These are phyloP conservation scores for Chlamydotis undulata DNA, from an alignment of 2,113 vertebrate genomes.

Conservation along the genomic window DNA sequence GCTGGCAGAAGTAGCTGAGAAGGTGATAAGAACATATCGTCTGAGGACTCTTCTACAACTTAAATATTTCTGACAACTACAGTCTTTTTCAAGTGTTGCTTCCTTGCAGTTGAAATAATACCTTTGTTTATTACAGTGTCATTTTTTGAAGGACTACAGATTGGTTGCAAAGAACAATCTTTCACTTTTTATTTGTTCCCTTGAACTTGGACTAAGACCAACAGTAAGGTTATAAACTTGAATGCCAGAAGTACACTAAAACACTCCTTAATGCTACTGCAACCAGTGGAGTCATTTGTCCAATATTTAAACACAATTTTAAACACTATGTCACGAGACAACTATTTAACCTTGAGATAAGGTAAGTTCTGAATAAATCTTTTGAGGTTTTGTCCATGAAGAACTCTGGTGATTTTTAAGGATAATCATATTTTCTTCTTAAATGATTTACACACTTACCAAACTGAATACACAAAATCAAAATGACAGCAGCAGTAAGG, in stretches of 20 bases:
- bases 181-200: neutral
- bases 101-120: neutral
- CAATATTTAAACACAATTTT: neutral
- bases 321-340: neutral
- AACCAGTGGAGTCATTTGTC: neutral
- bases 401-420: neutral
- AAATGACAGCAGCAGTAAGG: slow-evolving; percentile 1
- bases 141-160: neutral
- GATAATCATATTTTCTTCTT: neutral
- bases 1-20: neutral
- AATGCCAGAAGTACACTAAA: neutral
- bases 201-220: neutral
- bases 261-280: neutral
- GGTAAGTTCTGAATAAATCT: neutral
- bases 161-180: neutral
- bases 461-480: slow-evolving; percentile 13
- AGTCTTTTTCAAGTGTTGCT: neutral
- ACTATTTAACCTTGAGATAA: neutral
- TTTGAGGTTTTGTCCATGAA: neutral
- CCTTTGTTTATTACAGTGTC: neutral
- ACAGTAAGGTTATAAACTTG: neutral
- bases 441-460: neutral
- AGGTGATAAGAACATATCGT: neutral
- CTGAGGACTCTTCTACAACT: neutral
- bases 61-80: neutral